Evolutionary conservation across 2,797 vertebrate species (phyloP), one percentile per base, ranked within the genome.

Genomic region (Neosilurus hyrtlii): DNA sequence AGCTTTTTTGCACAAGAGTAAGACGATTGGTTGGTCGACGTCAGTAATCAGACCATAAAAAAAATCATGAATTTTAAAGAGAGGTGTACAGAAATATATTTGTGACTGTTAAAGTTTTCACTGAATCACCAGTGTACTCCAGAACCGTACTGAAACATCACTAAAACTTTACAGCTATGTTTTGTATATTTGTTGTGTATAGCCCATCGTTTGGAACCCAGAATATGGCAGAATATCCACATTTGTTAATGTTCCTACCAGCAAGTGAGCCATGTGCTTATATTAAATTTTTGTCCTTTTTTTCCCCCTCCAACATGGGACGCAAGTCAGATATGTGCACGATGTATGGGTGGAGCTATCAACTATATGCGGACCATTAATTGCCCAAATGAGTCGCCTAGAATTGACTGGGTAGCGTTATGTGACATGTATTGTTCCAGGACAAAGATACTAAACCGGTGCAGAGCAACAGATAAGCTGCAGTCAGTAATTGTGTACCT

Each of bases 1-100:
- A 62, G 22, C 72, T 52, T 12, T 75, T 80, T 81, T 84, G 63
- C 77, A 84, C 79, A 51, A 54, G 51, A 22, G 9, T 49, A 30
- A n/a, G 74, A 35, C 30, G 20, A 51, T 66, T 24, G 18, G 24
- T 61, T 24, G 8, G 37, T 77, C 54, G 20, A 70, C 52, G 37
- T 22, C 62, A 30, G 51, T 68, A 70, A 37, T 43, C 11, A 57
- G 14, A 66, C 15, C 14, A 14, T 72, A 24, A 72, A 24, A 30
- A 5, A 11, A 56, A 35, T 56, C 24, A 18, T 73, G 16, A 57
- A 11, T 26, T 30, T 56, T 56, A 56, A 66, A 76, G 6, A 30
- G 65, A 76, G 10, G 0, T 71, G 82, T 63, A 35, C 43, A 71
- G 43, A 71, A 51, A 59, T 80, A 15, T 2, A 18, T 75, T 20